Percentiles rank a stretch among this genome's conserved stretches.
Conservation (phyloP, 2,888 invertebrate genomes). For the Synanthedon tipuliformis region DNA sequence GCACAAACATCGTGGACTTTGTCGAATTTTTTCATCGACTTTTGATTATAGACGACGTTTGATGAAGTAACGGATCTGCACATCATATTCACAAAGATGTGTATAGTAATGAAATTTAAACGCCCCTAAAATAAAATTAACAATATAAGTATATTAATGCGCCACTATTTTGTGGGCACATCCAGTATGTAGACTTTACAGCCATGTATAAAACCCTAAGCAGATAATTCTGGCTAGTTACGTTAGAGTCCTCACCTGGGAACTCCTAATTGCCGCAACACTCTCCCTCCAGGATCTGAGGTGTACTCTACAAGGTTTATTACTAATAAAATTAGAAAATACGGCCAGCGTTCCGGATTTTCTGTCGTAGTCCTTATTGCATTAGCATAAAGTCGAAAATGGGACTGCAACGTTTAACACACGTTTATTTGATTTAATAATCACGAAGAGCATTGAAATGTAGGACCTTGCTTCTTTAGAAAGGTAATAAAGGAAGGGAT, state of each 20-base stretch:
- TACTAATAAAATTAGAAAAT: not conserved
- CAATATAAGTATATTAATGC: too few relatives aligned
- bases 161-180: not conserved
- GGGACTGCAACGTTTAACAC: not conserved
- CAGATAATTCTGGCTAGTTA: conserved; percentile 56
- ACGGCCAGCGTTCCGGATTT: not conserved
- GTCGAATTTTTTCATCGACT: too few relatives aligned
- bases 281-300: conserved; percentile 17
- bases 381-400: not conserved
- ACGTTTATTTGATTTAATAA: too few relatives aligned
- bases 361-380: not conserved
- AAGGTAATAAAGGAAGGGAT: too few relatives aligned
- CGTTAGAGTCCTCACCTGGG: conserved; percentile 55
- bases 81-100: too few relatives aligned
- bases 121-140: too few relatives aligned
- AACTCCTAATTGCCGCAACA: conserved; percentile 48
- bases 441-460: too few relatives aligned
- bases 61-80: too few relatives aligned
- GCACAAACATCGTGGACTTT: too few relatives aligned
- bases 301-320: not conserved
- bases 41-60: too few relatives aligned
- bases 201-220: conserved; percentile 36
- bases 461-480: too few relatives aligned
- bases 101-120: too few relatives aligned
- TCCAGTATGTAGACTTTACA: not conserved